These are phyloP conservation scores for Sinocyclocheilus maitianheensis DNA, from an alignment of 2,113 vertebrate species.

Conservation along the genomic window DNA sequence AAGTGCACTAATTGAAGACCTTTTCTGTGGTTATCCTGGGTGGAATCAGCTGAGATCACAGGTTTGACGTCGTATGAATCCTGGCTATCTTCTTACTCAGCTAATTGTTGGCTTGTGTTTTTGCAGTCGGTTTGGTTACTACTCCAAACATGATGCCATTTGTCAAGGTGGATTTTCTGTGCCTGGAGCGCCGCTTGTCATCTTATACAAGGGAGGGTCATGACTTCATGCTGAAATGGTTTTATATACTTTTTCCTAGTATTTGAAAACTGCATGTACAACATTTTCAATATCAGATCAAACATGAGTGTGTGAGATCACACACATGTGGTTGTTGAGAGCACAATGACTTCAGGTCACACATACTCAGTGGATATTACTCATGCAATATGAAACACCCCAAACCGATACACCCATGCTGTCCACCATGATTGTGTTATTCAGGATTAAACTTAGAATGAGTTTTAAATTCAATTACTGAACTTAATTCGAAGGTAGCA, in stretches of 20 bases:
- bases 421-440: neutral
- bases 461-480: neutral
- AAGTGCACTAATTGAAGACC: conserved; percentile 43
- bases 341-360: neutral
- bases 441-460: neutral
- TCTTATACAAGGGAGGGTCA: conserved; percentile 51
- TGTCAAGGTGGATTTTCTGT: conserved; percentile 65
- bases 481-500: neutral
- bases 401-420: conserved; percentile 30
- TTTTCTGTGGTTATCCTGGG: conserved; percentile 41
- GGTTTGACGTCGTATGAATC: conserved; percentile 51
- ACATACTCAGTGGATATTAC: conserved; percentile 6
- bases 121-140: conserved; percentile 54
- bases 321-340: conserved; percentile 3
- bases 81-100: conserved; percentile 56
- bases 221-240: conserved; percentile 55
- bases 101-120: conserved; percentile 60
- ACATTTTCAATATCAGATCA: conserved; percentile 22
- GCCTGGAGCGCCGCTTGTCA: conserved; percentile 45
- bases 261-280: neutral
- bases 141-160: conserved; percentile 61
- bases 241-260: neutral
- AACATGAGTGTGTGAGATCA: neutral
- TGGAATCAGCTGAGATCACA: conserved; percentile 44
- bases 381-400: conserved; percentile 26